Conservation (phyloP, 2,888 invertebrate genomes). For the Plutella xylostella region DNA sequence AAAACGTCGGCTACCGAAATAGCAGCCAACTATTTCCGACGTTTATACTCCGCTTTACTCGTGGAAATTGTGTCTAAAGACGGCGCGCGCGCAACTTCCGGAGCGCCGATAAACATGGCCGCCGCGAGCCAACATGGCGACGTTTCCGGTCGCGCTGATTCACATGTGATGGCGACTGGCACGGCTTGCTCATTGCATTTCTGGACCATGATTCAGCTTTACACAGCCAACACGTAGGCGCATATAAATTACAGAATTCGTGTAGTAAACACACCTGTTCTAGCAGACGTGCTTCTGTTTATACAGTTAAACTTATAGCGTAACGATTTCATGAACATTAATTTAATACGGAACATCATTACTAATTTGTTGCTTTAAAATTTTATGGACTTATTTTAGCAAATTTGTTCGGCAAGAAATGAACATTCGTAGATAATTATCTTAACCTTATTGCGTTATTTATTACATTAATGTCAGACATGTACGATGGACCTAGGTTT, state of each 20-base stretch:
- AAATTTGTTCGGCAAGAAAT: too few relatives aligned
- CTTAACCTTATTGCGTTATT: too few relatives aligned
- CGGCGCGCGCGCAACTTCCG: constrained; percentile 67
- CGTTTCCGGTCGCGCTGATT: constrained; percentile 65
- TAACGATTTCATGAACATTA: too few relatives aligned
- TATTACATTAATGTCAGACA: too few relatives aligned
- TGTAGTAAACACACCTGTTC: too few relatives aligned
- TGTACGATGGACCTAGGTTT: too few relatives aligned
- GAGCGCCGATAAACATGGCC: constrained; percentile 62
- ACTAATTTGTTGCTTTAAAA: too few relatives aligned
- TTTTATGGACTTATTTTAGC: too few relatives aligned
- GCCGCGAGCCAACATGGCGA: constrained; percentile 59
- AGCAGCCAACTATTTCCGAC: constrained; percentile 61
- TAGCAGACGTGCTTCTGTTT: too few relatives aligned
- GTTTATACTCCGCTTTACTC: constrained; percentile 42
- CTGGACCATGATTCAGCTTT: constrained; percentile 59
- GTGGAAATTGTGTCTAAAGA: constrained; percentile 61
- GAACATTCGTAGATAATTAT: too few relatives aligned
- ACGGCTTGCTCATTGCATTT: constrained; percentile 63
- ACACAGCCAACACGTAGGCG: constrained; percentile 49
- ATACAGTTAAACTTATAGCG: too few relatives aligned
- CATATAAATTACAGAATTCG: constrained; percentile 5
- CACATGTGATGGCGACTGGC: constrained; percentile 50
- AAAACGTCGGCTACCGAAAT: constrained; percentile 60
- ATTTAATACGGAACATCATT: too few relatives aligned